A percentile compares a stretch with the other conserved stretches of the same genome.
Conservation (phyloP, 2,797 vertebrate genomes). For the Platyrinchus mystaceus region DNA sequence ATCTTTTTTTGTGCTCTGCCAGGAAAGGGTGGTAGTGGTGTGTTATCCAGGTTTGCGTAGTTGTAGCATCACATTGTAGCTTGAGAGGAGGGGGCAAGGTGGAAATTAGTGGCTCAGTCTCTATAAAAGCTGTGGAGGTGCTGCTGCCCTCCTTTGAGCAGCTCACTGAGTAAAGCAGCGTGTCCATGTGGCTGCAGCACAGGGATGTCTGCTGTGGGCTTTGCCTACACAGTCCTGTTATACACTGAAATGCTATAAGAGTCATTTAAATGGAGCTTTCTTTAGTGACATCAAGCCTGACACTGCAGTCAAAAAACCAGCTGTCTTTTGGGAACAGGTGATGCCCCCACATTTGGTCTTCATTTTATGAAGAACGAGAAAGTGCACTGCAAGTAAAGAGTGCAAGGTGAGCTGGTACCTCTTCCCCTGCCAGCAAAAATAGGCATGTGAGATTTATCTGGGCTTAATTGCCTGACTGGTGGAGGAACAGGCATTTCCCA, state of each 20-base stretch:
- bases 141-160: not conserved
- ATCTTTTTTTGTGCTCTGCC: not conserved
- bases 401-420: not conserved
- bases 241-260: accelerated
- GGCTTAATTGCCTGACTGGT: not conserved
- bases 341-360: not conserved
- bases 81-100: not conserved
- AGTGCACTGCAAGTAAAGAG: not conserved
- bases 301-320: not conserved
- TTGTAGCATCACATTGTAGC: not conserved
- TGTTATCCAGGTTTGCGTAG: not conserved
- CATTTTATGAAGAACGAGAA: not conserved
- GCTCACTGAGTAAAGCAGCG: accelerated
- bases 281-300: not conserved
- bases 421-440: not conserved
- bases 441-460: not conserved
- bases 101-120: not conserved
- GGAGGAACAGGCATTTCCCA: not conserved
- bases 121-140: not conserved
- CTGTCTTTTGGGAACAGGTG: not conserved
- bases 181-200: accelerated
- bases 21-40: not conserved
- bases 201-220: not conserved
- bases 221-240: not conserved
- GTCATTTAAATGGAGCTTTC: not conserved